phyloP scores from a whole-genome alignment of 1,140 invertebrate genomes.

The Pseudachorutes palmiensis region DNA sequence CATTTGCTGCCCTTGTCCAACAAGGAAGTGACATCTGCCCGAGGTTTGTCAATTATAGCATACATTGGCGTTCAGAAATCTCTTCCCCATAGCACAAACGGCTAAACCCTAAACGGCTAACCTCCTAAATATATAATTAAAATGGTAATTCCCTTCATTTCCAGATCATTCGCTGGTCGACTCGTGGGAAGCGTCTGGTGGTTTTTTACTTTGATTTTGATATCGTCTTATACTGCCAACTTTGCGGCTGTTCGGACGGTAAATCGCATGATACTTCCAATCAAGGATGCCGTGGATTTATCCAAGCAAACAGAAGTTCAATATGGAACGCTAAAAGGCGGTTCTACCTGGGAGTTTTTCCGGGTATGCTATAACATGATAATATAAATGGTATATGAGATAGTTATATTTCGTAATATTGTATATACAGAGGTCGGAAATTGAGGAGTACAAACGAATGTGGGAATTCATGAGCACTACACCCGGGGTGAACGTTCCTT shows the following conservation, averaged over 20 bases:
- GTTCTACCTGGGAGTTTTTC: conserved; percentile 58
- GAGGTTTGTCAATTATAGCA: conserved; percentile 43
- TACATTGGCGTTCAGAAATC: conserved; percentile 11
- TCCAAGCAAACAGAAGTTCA: conserved; percentile 56
- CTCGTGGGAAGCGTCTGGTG: conserved; percentile 60
- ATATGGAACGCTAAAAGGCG: conserved; percentile 54
- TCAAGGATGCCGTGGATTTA: conserved; percentile 57
- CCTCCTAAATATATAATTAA: not conserved
- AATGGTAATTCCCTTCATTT: not conserved
- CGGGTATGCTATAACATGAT: conserved; percentile 40
- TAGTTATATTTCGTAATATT: not conserved
- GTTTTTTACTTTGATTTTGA: conserved; percentile 64
- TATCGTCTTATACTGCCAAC: conserved; percentile 62
- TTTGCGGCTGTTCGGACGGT: conserved; percentile 49
- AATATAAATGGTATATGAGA: not conserved
- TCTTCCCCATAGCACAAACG: not conserved
- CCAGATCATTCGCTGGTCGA: conserved; percentile 54
- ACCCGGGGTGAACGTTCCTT: conserved; percentile 47
- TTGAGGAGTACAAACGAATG: conserved; percentile 55
- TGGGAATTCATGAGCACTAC: conserved; percentile 48
- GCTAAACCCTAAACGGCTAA: not conserved
- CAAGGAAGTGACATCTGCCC: conserved; percentile 59
- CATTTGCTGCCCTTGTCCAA: conserved; percentile 57
- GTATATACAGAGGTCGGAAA: conserved; percentile 49
- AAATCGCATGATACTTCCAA: conserved; percentile 53